Evolutionary conservation across 2,888 invertebrate species (phyloP).

Genomic region (Aporophyla lueneburgensis): DNA sequence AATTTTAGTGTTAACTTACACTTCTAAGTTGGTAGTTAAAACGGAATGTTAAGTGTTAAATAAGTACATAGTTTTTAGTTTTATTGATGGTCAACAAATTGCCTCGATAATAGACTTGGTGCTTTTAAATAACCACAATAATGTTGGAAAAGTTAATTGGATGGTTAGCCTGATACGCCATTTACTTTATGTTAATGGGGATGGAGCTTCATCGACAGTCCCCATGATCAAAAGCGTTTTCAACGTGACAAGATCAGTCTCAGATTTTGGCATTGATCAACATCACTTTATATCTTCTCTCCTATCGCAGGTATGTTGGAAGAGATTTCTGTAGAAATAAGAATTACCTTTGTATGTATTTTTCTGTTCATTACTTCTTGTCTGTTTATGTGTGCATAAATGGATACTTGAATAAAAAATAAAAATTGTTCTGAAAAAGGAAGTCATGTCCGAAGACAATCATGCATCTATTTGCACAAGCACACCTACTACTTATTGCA

Average conservation of each 20-base stretch:
- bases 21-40: constrained; percentile 11
- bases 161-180: neutral
- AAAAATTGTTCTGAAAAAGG: neutral
- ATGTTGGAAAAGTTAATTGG: constrained; percentile 13
- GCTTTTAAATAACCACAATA: neutral
- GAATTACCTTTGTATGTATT: no score
- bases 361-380: no score
- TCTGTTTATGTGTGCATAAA: no score
- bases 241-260: neutral
- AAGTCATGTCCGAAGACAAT: neutral
- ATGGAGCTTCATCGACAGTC: neutral
- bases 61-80: neutral
- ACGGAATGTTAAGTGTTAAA: neutral
- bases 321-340: no score
- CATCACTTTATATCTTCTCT: no score
- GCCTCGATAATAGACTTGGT: neutral
- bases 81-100: neutral
- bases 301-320: no score
- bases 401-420: no score
- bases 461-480: neutral
- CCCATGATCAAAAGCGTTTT: neutral
- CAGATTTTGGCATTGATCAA: neutral
- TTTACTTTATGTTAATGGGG: neutral
- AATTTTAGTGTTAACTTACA: neutral
- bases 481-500: no score